These are phyloP conservation scores for Ostrea denselamellosa DNA, from an alignment of 1,140 invertebrate species.

Conservation along the genomic window DNA sequence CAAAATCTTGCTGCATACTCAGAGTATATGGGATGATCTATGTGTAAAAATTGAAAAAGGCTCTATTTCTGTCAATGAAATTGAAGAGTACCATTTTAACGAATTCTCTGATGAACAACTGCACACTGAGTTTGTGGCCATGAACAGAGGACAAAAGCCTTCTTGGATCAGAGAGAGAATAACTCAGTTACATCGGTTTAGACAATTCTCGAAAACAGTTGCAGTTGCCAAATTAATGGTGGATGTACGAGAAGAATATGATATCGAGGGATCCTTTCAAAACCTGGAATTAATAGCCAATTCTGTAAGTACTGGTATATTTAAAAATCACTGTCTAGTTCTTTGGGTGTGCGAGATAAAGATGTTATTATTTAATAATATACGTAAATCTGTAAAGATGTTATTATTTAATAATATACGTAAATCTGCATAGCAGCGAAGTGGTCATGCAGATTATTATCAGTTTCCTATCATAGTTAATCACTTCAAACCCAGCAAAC, in stretches of 20 bases:
- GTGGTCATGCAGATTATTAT: too few relatives aligned
- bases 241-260: not conserved
- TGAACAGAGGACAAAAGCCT: not conserved
- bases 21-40: not conserved
- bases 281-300: constrained; percentile 1
- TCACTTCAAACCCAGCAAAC: too few relatives aligned
- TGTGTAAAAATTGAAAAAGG: not conserved
- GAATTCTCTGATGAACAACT: not conserved
- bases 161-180: not conserved
- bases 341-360: too few relatives aligned
- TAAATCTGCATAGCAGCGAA: too few relatives aligned
- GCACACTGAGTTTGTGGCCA: not conserved
- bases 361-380: too few relatives aligned
- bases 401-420: too few relatives aligned
- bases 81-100: not conserved
- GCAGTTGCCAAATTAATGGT: not conserved
- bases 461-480: too few relatives aligned
- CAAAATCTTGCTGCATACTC: not conserved
- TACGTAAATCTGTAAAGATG: too few relatives aligned
- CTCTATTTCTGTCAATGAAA: not conserved
- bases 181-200: not conserved
- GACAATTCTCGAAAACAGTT: not conserved
- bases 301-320: not conserved
- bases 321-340: too few relatives aligned
- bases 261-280: not conserved